A percentile compares a stretch with the other conserved stretches of the same genome.
Conservation (phyloP, 2,113 vertebrate species). For the Phoxinus phoxinus region DNA sequence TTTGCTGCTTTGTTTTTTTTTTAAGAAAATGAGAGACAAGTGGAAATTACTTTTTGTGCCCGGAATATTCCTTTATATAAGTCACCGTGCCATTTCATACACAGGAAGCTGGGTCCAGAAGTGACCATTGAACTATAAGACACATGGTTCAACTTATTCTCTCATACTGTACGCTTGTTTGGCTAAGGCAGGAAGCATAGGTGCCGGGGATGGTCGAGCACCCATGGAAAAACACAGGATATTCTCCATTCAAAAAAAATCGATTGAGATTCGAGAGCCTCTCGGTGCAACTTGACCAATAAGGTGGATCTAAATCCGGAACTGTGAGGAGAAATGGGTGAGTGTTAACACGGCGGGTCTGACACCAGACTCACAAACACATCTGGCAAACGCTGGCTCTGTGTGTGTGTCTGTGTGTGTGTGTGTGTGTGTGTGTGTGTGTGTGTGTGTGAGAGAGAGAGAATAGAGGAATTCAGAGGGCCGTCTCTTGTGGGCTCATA, state of each 20-base stretch:
- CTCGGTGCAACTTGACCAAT: too few species aligned
- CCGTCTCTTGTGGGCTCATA: background rate
- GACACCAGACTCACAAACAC: conserved; percentile 31
- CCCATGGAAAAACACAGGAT: too few species aligned
- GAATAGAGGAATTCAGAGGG: background rate
- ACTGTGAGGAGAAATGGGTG: background rate
- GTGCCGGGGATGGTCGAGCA: too few species aligned
- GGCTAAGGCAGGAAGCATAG: conserved; percentile 12
- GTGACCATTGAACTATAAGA: background rate
- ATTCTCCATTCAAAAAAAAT: too few species aligned
- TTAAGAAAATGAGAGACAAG: background rate
- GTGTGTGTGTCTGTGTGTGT: conserved; percentile 1
- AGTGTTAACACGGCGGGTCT: conserved; percentile 2
- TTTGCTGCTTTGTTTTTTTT: background rate
- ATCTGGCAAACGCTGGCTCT: background rate
- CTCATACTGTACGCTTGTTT: background rate
- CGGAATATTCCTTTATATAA: background rate
- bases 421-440: conserved; percentile 1
- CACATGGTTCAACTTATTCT: conserved; percentile 51
- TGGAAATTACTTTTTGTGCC: background rate
- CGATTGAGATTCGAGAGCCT: too few species aligned
- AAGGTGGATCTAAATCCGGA: too few species aligned
- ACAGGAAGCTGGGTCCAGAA: background rate
- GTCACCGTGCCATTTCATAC: background rate
- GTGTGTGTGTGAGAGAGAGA: background rate